These are phyloP conservation scores for Epinephelus awoara DNA, from an alignment of 2,797 vertebrate genomes.

Conservation along the genomic window DNA sequence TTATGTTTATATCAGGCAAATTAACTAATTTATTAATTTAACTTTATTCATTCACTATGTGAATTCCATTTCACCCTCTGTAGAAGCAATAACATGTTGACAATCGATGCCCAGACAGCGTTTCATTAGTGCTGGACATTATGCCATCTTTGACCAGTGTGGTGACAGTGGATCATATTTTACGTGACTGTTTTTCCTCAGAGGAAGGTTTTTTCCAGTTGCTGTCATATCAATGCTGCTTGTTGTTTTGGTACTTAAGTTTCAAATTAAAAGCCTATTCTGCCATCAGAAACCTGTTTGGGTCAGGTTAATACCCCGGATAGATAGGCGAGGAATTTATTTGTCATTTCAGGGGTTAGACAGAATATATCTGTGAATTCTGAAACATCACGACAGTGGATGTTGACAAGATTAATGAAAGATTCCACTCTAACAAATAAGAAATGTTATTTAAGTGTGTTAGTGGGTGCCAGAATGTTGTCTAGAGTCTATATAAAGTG, in stretches of 20 bases:
- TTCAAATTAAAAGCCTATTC: slow-evolving; percentile 85
- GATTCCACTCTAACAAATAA: slow-evolving; percentile 19
- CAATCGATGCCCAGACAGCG: slow-evolving; percentile 82
- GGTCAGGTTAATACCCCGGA: slow-evolving; percentile 61
- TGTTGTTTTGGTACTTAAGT: slow-evolving; percentile 83
- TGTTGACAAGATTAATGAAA: slow-evolving; percentile 23
- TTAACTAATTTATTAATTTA: slow-evolving; percentile 69
- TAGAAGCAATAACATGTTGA: slow-evolving; percentile 89
- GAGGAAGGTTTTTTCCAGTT: slow-evolving; percentile 63
- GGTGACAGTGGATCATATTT: slow-evolving; percentile 75
- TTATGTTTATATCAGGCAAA: slow-evolving; percentile 75
- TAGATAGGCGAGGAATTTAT: neutral
- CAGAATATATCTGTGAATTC: neutral
- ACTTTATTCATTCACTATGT: slow-evolving; percentile 77
- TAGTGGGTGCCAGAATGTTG: slow-evolving; percentile 14
- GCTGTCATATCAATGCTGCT: slow-evolving; percentile 80
- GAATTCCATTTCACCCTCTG: slow-evolving; percentile 77
- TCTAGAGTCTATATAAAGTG: neutral
- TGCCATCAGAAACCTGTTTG: slow-evolving; percentile 70
- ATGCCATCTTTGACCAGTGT: slow-evolving; percentile 68
- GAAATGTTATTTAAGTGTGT: slow-evolving; percentile 15
- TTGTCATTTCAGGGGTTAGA: slow-evolving; percentile 9
- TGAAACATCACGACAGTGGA: slow-evolving; percentile 11
- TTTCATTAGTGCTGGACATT: slow-evolving; percentile 71
- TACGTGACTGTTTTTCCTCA: slow-evolving; percentile 66